Percentiles rank a stretch among this genome's conserved stretches.
Conservation (phyloP, 2,797 vertebrate species). For the Poeciliopsis turneri region DNA sequence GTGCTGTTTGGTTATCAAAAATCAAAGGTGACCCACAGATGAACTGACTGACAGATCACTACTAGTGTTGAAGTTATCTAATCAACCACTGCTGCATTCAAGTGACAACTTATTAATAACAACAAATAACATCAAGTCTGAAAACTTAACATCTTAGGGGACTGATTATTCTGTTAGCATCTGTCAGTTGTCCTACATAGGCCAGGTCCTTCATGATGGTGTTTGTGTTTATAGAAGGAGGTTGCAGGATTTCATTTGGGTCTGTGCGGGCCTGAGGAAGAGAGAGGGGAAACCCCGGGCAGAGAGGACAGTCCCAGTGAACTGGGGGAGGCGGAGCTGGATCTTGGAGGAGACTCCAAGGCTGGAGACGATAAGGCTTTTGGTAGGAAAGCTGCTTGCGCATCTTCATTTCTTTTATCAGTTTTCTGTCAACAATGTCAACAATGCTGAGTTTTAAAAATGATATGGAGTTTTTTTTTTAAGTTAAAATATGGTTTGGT, state of each 20-base stretch:
- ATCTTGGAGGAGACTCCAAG: slow-evolving; percentile 80
- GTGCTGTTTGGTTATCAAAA: too few relatives aligned
- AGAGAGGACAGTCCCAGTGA: slow-evolving; percentile 87
- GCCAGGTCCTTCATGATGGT: too few relatives aligned
- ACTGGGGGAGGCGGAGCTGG: slow-evolving; percentile 87
- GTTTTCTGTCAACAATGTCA: background rate
- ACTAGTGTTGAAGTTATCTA: too few relatives aligned
- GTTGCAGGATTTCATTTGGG: slow-evolving; percentile 67
- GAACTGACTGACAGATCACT: too few relatives aligned
- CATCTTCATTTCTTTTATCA: background rate
- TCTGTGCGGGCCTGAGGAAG: slow-evolving; percentile 78
- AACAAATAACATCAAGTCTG: too few relatives aligned
- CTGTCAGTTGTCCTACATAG: too few relatives aligned
- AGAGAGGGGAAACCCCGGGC: slow-evolving; percentile 88
- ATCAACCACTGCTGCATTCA: too few relatives aligned
- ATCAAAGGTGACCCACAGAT: too few relatives aligned
- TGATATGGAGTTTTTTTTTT: background rate
- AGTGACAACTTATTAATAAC: too few relatives aligned
- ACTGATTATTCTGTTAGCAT: too few relatives aligned
- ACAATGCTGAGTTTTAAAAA: background rate
- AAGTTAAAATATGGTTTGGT: background rate
- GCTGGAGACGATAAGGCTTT: slow-evolving; percentile 76
- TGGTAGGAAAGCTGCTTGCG: slow-evolving; percentile 53
- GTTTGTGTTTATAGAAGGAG: slow-evolving; percentile 62
- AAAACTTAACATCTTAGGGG: too few relatives aligned